These are phyloP conservation scores for Lates japonicus DNA, from an alignment of 2,797 vertebrate species.

Conservation along the genomic window DNA sequence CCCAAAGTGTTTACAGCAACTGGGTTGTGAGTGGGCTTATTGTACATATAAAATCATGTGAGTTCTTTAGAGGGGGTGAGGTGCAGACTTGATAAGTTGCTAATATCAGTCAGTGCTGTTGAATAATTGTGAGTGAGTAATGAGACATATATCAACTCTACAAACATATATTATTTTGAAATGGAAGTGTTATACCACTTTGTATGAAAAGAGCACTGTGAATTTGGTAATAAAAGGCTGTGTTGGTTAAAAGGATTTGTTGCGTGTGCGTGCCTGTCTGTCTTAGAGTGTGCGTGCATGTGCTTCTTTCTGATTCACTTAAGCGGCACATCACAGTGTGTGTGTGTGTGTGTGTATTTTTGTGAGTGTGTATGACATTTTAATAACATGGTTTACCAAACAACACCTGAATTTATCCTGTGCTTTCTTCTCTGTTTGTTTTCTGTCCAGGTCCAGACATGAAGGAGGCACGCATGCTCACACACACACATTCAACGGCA, in stretches of 20 bases:
- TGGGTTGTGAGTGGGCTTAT: constrained; percentile 52
- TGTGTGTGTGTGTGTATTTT: not conserved
- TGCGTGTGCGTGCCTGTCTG: not conserved
- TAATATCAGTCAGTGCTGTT: constrained; percentile 45
- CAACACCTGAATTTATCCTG: constrained; percentile 71
- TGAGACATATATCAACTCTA: constrained; percentile 7
- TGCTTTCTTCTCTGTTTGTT: constrained; percentile 70
- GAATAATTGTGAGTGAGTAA: constrained; percentile 34
- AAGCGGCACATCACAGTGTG: not conserved
- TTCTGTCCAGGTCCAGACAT: constrained; percentile 80
- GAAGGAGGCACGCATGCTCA: constrained; percentile 64
- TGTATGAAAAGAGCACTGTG: not conserved
- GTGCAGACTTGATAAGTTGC: constrained; percentile 37
- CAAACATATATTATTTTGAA: constrained; percentile 25
- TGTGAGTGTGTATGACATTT: constrained; percentile 46
- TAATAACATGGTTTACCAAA: constrained; percentile 70
- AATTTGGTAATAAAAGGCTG: constrained; percentile 7
- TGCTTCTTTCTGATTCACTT: constrained; percentile 8
- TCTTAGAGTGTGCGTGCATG: not conserved
- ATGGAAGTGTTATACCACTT: constrained; percentile 4
- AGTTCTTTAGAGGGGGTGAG: constrained; percentile 26
- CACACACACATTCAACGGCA: constrained; percentile 52
- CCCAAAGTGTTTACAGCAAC: constrained; percentile 67
- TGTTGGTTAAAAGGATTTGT: constrained; percentile 5
- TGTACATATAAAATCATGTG: constrained; percentile 51